Evolutionary conservation across 2,797 vertebrate species (phyloP), one percentile per base, ranked within the genome.

Genomic region (Crocodylus rhombifer): DNA sequence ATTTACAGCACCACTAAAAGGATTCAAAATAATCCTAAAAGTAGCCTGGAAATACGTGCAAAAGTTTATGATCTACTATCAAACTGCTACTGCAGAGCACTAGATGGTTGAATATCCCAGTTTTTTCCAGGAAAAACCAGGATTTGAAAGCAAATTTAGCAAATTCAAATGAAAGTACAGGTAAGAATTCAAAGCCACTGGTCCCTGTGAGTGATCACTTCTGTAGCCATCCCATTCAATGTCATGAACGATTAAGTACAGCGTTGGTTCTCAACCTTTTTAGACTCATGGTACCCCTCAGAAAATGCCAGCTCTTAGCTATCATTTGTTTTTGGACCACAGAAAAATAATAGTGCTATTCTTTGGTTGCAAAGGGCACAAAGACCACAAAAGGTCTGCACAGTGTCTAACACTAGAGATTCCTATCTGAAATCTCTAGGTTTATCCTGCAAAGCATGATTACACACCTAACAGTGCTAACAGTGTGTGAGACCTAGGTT

Each of bases 241-340:
- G 77, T 93, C 67, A n/a, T 86, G 91, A 81, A 62, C 82, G 61
- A 82, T 87, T 84, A 92, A 90, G 33, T 57, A 61, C 16, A 51
- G 67, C 21, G 17, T 5, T 1, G 21, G 58, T 51, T 91, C 67
- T 64, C 77, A 88, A 84, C 42, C 42, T 42, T 42, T 42, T 42
- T 42, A 7, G 42, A 42, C 42, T 42, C 42, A 42, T 2, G 42
- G 42, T 42, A 42, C 42, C 42, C 42, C 42, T 51, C 42, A 51
- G 42, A 51, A 51, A 51, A 51, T 51, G 42, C 42, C 42, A 51
- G 42, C 42, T 51, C 42, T 51, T 51, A 51, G 42, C 42, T 51
- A 51, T 51, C 42, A 51, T 51, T 51, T 51, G 42, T 51, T 51
- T 51, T 51, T 3, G 10, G 42, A 11, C 42, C 42, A 51, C 42